Conservation (phyloP, 2,113 vertebrate species). For the Elanoides forficatus region DNA sequence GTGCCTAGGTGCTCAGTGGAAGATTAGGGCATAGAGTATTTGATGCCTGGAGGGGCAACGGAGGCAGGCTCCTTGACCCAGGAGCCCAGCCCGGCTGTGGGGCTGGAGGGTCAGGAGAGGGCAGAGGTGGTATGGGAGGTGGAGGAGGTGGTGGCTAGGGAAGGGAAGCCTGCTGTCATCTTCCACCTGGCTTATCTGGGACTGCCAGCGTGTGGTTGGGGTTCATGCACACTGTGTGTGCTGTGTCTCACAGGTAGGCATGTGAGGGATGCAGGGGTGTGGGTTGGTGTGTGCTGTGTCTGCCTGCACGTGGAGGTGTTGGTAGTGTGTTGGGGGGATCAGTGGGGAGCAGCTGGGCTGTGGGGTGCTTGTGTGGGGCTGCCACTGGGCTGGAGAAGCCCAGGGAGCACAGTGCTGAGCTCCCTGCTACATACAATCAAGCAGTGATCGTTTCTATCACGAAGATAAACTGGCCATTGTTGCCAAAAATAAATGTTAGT, state of each 20-base stretch:
- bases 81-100: not conserved
- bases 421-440: not conserved
- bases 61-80: not conserved
- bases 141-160: not conserved
- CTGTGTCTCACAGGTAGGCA: not conserved
- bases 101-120: not conserved
- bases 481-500: constrained; percentile 84
- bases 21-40: not conserved
- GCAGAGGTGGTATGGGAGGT: accelerated
- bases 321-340: accelerated
- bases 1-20: not conserved
- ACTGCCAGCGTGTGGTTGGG: accelerated
- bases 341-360: not conserved
- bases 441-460: constrained; percentile 10
- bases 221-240: accelerated
- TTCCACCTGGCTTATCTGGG: not conserved
- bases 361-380: not conserved
- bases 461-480: constrained; percentile 75
- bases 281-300: not conserved
- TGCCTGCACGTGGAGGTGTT: not conserved
- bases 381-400: not conserved
- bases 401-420: not conserved
- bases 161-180: not conserved
- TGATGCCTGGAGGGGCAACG: not conserved
- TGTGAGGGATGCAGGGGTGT: not conserved